These are phyloP conservation scores for Scolopax rusticola DNA, from an alignment of 2,797 vertebrate genomes.

Conservation along the genomic window DNA sequence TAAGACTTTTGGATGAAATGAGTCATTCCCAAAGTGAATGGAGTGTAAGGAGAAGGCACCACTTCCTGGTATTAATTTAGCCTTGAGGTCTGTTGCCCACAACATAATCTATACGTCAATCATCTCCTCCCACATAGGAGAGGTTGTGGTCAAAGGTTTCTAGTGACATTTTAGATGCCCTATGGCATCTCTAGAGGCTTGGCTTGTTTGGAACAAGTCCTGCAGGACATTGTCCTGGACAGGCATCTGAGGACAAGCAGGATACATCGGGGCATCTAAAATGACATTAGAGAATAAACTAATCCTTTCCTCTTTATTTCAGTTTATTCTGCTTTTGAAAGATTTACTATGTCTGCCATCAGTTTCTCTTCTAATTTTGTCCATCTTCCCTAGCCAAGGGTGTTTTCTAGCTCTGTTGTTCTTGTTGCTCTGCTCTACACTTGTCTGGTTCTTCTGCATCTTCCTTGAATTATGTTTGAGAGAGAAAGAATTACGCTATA, in stretches of 20 bases:
- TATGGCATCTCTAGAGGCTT: background rate
- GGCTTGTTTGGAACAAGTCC: background rate
- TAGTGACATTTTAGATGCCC: background rate
- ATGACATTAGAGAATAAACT: background rate
- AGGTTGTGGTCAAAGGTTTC: background rate
- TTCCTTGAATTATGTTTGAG: background rate
- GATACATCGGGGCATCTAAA: background rate
- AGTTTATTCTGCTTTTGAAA: background rate
- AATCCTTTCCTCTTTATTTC: slow-evolving; percentile 4
- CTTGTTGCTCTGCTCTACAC: background rate
- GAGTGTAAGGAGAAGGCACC: background rate
- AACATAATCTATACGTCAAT: background rate
- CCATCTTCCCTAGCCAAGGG: background rate
- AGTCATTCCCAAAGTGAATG: background rate
- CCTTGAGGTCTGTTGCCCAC: background rate
- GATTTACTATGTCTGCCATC: background rate
- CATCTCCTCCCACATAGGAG: background rate
- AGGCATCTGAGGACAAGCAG: background rate
- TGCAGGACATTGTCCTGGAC: background rate
- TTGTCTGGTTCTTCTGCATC: background rate
- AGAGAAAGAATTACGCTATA: background rate
- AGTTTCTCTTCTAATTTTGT: background rate
- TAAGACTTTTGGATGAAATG: background rate
- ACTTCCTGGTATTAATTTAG: background rate
- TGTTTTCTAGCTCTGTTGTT: background rate